These are phyloP conservation scores for Cantharis lateralis DNA, from an alignment of 2,888 invertebrate species.

Conservation along the genomic window DNA sequence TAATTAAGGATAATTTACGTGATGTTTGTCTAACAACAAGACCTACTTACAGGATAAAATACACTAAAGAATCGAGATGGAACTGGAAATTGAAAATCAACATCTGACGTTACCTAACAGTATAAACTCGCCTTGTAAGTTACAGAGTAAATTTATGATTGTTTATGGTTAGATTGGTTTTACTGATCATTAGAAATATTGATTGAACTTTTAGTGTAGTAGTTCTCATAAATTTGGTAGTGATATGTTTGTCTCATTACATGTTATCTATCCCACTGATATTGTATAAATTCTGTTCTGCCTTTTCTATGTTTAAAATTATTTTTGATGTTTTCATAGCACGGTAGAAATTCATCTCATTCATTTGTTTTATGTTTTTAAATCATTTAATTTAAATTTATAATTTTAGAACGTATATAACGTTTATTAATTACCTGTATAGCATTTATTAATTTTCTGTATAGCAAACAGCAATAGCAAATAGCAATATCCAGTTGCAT, in stretches of 20 bases:
- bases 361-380: background rate
- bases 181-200: background rate
- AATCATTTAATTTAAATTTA: too few relatives aligned
- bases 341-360: background rate
- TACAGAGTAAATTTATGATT: background rate
- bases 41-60: slow-evolving; percentile 3
- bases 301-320: background rate
- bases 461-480: too few relatives aligned
- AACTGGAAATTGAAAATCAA: slow-evolving; percentile 12
- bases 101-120: slow-evolving; percentile 8
- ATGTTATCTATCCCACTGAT: background rate
- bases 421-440: too few relatives aligned
- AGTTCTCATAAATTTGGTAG: background rate
- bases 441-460: too few relatives aligned
- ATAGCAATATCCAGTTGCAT: too few relatives aligned
- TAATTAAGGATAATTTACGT: background rate
- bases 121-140: slow-evolving; percentile 9
- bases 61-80: slow-evolving; percentile 10
- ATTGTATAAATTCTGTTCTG: background rate
- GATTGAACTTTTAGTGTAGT: background rate
- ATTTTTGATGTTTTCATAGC: background rate
- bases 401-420: too few relatives aligned
- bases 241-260: background rate
- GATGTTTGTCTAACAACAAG: background rate
- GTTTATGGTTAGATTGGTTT: background rate